Conservation (phyloP, 2,797 vertebrate species). For the Thripadectes ignobilis region DNA sequence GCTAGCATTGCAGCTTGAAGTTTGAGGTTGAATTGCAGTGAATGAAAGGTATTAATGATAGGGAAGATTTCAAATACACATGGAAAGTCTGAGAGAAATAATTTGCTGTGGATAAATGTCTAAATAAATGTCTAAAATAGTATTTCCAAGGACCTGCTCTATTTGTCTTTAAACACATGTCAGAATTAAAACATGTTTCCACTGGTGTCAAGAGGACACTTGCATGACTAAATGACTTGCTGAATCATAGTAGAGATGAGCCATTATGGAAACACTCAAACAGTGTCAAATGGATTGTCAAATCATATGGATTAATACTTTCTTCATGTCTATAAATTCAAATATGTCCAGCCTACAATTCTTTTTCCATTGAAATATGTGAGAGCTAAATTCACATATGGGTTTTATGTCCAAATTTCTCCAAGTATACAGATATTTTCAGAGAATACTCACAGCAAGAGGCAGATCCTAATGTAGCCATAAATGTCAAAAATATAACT, state of each 20-base stretch:
- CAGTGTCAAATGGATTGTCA: neutral
- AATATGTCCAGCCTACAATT: neutral
- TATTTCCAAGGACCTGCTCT: neutral
- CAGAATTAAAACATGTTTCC: neutral
- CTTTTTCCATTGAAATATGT: neutral
- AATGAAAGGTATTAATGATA: neutral
- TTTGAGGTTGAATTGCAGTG: neutral
- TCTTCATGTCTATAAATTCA: neutral
- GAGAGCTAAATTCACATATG: neutral
- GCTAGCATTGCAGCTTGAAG: conserved; percentile 1
- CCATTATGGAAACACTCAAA: neutral
- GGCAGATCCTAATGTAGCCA: neutral
- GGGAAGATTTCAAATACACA: neutral
- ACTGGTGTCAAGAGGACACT: neutral
- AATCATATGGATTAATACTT: neutral
- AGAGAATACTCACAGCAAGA: neutral
- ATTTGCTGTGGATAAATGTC: neutral
- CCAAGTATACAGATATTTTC: neutral
- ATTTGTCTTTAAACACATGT: neutral
- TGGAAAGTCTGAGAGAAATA: neutral
- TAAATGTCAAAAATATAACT: neutral
- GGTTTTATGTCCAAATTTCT: neutral
- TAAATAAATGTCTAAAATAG: neutral
- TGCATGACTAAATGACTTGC: neutral
- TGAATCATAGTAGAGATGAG: neutral